phyloP scores from a whole-genome alignment of 2,888 invertebrate genomes.

The Eristalis intricaria region DNA sequence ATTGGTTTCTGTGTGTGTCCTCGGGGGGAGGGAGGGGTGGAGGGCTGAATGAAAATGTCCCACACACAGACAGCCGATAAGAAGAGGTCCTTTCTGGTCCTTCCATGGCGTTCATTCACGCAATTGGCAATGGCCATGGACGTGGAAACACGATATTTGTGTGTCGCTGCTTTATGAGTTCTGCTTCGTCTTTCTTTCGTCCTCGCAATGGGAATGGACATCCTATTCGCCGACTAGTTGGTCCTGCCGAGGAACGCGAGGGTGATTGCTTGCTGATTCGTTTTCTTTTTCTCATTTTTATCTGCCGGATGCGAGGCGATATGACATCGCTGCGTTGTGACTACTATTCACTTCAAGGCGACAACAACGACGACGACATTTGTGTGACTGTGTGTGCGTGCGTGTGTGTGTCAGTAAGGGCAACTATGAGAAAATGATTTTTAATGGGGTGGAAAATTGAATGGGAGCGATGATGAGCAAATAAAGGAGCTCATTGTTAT shows the following conservation, averaged over 20 bases:
- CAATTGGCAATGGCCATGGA: constrained; percentile 41
- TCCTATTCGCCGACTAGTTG: constrained; percentile 17
- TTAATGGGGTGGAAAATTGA: constrained; percentile 76
- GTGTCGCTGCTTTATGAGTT: constrained; percentile 58
- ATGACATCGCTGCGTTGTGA: constrained; percentile 51
- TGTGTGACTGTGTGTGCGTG: constrained; percentile 7
- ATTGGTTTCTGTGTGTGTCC: constrained; percentile 48
- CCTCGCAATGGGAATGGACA: constrained; percentile 58
- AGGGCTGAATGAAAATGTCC: constrained; percentile 25
- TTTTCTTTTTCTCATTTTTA: constrained; percentile 55
- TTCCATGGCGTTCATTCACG: constrained; percentile 17
- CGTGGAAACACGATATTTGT: not conserved
- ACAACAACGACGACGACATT: not conserved
- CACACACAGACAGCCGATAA: constrained; percentile 39
- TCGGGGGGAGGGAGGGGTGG: constrained; percentile 1
- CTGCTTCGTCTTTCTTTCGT: constrained; percentile 27
- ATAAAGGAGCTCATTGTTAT: constrained; percentile 73
- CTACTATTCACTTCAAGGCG: constrained; percentile 8
- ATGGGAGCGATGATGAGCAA: constrained; percentile 76
- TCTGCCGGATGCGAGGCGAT: constrained; percentile 68
- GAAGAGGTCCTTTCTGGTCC: constrained; percentile 50
- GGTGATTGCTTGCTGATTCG: constrained; percentile 23
- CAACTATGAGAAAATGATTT: constrained; percentile 72
- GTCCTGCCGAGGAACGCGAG: constrained; percentile 33
- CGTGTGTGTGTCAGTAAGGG: constrained; percentile 8